Conservation (phyloP, 2,888 invertebrate genomes). For the Hirtodrosophila trivittata region DNA sequence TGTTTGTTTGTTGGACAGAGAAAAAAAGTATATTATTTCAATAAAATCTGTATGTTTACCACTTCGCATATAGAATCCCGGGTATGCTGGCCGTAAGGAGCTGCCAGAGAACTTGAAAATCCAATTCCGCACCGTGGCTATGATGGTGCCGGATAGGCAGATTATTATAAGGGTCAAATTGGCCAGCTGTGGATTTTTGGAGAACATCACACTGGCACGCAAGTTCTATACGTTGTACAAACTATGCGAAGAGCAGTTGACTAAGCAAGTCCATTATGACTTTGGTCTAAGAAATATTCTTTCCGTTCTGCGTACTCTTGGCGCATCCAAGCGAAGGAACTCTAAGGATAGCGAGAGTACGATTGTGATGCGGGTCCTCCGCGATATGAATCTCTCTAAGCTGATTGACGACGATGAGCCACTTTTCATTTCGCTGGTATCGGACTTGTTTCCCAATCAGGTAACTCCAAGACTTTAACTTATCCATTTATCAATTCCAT, state of each 20-base stretch:
- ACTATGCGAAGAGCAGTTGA: conserved; percentile 97
- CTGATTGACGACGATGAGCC: conserved; percentile 99
- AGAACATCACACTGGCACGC: conserved; percentile 96
- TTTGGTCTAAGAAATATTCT: conserved; percentile 97
- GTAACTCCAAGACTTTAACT: conserved; percentile 43
- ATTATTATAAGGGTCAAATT: conserved; percentile 98
- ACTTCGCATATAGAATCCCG: conserved; percentile 91
- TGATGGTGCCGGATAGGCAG: conserved; percentile 99
- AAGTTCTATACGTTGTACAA: conserved; percentile 99
- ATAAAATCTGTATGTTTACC: conserved; percentile 33
- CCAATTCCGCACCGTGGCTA: conserved; percentile 98
- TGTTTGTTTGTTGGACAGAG: conserved; percentile 26
- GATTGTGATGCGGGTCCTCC: conserved; percentile 97
- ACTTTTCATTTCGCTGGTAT: conserved; percentile 97
- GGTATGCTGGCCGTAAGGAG: conserved; percentile 98
- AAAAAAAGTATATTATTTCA: conserved; percentile 5
- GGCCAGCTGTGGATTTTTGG: conserved; percentile 97
- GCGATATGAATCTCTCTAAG: conserved; percentile 99
- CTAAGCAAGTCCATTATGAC: conserved; percentile 99
- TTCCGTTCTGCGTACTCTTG: conserved; percentile 95
- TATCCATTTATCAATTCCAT: background rate
- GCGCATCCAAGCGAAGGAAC: conserved; percentile 95
- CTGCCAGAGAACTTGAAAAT: conserved; percentile 98
- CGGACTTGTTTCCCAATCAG: conserved; percentile 98
- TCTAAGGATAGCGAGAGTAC: conserved; percentile 96